phyloP scores from a whole-genome alignment of 1,140 invertebrate species.

The Leptinotarsa texana region DNA sequence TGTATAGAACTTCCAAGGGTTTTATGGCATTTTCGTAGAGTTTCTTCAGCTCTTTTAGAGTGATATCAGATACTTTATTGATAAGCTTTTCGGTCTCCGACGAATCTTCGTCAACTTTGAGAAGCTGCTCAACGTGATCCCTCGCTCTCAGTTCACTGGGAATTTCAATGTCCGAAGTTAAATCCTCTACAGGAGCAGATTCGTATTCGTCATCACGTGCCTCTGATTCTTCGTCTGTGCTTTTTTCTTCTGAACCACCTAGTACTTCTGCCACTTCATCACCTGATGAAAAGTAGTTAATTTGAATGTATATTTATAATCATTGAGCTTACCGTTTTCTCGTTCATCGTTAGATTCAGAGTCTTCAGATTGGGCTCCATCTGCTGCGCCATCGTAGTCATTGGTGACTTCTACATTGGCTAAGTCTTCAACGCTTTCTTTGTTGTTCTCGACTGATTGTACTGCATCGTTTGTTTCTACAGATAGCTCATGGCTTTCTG shows the following conservation, averaged over 20 bases:
- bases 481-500: slow-evolving; percentile 20
- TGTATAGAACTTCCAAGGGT: slow-evolving; percentile 86
- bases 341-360: not conserved
- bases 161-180: slow-evolving; percentile 71
- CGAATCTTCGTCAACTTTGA: slow-evolving; percentile 78
- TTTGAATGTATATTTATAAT: not conserved
- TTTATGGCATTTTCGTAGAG: slow-evolving; percentile 87
- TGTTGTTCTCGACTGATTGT: slow-evolving; percentile 19
- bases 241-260: slow-evolving; percentile 45
- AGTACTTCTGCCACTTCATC: slow-evolving; percentile 43
- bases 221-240: slow-evolving; percentile 48
- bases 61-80: slow-evolving; percentile 73
- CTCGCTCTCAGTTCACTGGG: slow-evolving; percentile 76
- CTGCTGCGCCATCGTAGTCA: slow-evolving; percentile 15
- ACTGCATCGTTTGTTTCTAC: slow-evolving; percentile 13
- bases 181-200: slow-evolving; percentile 59
- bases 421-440: slow-evolving; percentile 28
- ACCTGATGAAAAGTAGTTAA: slow-evolving; percentile 34
- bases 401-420: slow-evolving; percentile 16
- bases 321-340: not conserved
- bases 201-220: slow-evolving; percentile 45
- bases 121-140: slow-evolving; percentile 78
- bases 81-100: slow-evolving; percentile 72
- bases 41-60: slow-evolving; percentile 83
- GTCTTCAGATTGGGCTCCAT: slow-evolving; percentile 12